Base-by-base conservation (phyloP, 2,113 vertebrate species). In the Climacteris rufus region DNA sequence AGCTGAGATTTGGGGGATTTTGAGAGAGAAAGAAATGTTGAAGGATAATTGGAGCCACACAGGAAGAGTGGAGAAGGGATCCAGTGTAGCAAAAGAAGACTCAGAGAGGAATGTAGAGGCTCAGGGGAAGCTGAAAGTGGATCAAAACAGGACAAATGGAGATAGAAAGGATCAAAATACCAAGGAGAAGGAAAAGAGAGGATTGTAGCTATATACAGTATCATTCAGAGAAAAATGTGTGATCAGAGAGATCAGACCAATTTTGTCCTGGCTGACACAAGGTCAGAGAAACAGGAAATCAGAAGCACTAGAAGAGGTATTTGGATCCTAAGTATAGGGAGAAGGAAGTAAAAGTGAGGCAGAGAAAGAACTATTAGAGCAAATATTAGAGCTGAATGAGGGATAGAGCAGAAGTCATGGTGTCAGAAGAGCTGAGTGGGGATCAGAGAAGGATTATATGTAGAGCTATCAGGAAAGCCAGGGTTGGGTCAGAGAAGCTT, bases 1-100 rank as follows among this genome's bases (percentile, higher is more conserved):
- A 97, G 75, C 75, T 96, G 83, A 96, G 90, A 95, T 95, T 94
- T 94, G 92, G 96, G 66, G 95, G 95, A 93, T 97, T 97, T 97
- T 93, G 64, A 94, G 76, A 83, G 85, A 96, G 84, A 96, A 83
- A 86, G 87, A 95, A 96, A 97, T 75, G 56, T 95, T 95, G 75
- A 97, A 82, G 94, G 60, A 84, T 97, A 96, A 94, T 97, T 97
- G 82, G 85, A 97, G 74, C 94, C 93, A 94, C 95, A 92, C 93
- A 96, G 49, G 64, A 90, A 94, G 96, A 82, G 59, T 83, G 56
- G 52, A 93, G 84, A 87, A 95, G 50, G 92, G 92, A 97, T 97
- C 96, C 94, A 96, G 78, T 91, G 45, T 63, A 94, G 95, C 83
- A 95, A 93, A 96, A 90, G 89, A 83, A 95, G 89, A 94, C 97